Evolutionary conservation across 2,113 vertebrate species (phyloP), one percentile per base, ranked within the genome.

Genomic region (Sinosuthora webbiana): DNA sequence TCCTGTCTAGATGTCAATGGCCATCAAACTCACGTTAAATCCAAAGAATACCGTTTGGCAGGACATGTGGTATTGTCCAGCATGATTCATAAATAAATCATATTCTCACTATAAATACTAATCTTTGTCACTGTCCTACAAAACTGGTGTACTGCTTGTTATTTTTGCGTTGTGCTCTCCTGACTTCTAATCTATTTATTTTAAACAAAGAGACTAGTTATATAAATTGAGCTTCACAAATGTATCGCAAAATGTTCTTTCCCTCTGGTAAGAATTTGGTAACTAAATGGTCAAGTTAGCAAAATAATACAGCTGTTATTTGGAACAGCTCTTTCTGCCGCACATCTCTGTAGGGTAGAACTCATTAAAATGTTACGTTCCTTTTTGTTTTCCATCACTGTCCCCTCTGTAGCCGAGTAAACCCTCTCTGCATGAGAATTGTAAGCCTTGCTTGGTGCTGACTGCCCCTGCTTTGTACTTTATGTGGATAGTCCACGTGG

Each of bases 381-480:
- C 33, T 70, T 53, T 59, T 85, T 95, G 79, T 84, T 96, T 91
- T 92, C 78, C 35, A 78, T 95, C 28, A 20, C 42, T 83, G 85
- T 83, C 55, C 60, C 23, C 23, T 74, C 70, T 33, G 8, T 28
- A 90, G 37, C 49, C 55, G 13, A 33, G 19, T 28, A 37, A 90
- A 63, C 57, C 14, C 19, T 74, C 56, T 77, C 15, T 86, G 91
- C 59, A 49, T 83, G 47, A 68, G 64, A 92, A 75, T 83, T 88
- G 17, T 45, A 2, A 78, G n/a, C 39, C n/a, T 71, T 82, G 59
- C 57, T 71, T 75, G 70, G 53, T 62, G 60, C 25, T 59, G 44
- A 4, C 47, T 77, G 52, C 18, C 52, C 20, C 28, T 83, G 56
- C 60, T 96, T 96, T 85, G 59, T 89, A 25, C 42, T 89, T 87